Conservation (phyloP, 2,113 vertebrate genomes). For the Carettochelys insculpta region DNA sequence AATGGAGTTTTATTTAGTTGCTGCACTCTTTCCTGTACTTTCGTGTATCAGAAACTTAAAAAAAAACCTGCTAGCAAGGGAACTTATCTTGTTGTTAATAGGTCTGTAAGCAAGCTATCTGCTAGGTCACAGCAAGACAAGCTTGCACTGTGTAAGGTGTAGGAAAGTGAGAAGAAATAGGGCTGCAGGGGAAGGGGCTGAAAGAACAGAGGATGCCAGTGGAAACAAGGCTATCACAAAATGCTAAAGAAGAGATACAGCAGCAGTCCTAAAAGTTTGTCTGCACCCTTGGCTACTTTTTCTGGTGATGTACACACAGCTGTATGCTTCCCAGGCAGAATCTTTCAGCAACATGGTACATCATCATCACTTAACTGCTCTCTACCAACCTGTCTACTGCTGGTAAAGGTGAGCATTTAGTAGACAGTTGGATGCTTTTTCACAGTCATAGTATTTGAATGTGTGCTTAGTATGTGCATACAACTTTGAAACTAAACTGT, state of each 20-base stretch:
- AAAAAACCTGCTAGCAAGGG: constrained; percentile 48
- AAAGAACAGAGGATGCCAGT: neutral
- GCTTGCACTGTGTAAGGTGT: neutral
- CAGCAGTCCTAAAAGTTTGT: constrained; percentile 2
- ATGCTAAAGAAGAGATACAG: neutral
- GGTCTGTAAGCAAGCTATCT: constrained; percentile 9
- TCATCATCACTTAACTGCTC: neutral
- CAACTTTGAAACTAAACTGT: neutral
- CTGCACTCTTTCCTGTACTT: constrained; percentile 50
- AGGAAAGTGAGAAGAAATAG: neutral
- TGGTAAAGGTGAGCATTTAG: neutral
- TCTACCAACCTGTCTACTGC: neutral
- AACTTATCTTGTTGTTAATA: constrained; percentile 10
- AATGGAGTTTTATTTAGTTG: constrained; percentile 54
- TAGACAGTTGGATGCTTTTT: neutral
- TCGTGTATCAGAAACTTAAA: neutral
- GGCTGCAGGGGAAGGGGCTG: neutral
- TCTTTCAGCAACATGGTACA: neutral
- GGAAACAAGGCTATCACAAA: neutral
- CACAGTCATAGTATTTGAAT: neutral
- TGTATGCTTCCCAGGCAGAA: neutral
- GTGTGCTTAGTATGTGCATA: neutral
- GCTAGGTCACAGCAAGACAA: constrained; percentile 10
- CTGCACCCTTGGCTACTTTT: neutral
- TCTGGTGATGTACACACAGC: neutral